These are phyloP conservation scores for Eulithis prunata DNA, from an alignment of 2,888 invertebrate genomes.

Conservation along the genomic window DNA sequence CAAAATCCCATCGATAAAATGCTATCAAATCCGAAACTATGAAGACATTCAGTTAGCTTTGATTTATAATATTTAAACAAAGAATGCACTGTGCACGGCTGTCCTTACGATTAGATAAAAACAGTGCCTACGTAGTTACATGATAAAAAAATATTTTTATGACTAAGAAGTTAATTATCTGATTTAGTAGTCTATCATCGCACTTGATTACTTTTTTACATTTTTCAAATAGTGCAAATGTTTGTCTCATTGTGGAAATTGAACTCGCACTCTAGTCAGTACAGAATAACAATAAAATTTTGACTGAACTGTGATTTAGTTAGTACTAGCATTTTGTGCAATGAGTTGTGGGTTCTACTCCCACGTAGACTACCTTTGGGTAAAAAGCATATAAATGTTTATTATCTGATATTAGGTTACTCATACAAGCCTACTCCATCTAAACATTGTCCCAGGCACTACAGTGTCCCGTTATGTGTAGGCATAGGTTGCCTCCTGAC, in stretches of 20 bases:
- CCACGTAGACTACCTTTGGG: too few relatives aligned
- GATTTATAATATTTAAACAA: constrained; percentile 2
- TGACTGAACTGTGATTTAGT: background rate
- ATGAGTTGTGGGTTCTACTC: too few relatives aligned
- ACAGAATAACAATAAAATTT: too few relatives aligned
- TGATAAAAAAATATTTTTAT: background rate
- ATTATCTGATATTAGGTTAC: too few relatives aligned
- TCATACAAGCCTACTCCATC: too few relatives aligned
- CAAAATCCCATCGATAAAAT: background rate
- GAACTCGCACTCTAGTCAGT: too few relatives aligned
- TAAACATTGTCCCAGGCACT: too few relatives aligned
- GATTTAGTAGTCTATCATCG: background rate
- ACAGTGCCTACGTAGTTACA: background rate
- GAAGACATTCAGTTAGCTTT: background rate
- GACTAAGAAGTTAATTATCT: background rate
- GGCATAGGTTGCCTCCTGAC: too few relatives aligned
- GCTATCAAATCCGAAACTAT: background rate
- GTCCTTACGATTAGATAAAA: constrained; percentile 1
- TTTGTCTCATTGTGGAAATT: too few relatives aligned
- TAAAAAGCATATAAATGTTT: too few relatives aligned
- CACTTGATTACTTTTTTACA: background rate
- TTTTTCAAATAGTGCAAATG: too few relatives aligned
- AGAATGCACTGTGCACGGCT: constrained; percentile 1
- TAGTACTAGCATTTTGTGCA: background rate
- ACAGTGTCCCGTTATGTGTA: too few relatives aligned